Percentiles rank a stretch among this genome's conserved stretches.
These are phyloP conservation scores for Rhabdophis nuchalis DNA, from an alignment of 2,797 vertebrate genomes.

Conservation along the genomic window DNA sequence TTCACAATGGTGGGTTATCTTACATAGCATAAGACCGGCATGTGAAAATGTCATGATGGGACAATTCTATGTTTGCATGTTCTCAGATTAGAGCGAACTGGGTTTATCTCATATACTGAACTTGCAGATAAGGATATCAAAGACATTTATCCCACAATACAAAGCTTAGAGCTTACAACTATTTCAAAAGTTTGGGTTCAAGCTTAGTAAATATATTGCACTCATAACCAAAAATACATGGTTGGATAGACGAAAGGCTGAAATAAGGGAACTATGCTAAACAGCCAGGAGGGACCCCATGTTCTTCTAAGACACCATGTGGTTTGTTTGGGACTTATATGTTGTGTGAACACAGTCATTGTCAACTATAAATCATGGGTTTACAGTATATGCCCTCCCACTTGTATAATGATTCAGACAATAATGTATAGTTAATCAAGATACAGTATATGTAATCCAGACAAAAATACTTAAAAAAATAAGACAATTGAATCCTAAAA, in stretches of 20 bases:
- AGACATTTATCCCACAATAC: background rate
- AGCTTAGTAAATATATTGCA: background rate
- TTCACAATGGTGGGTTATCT: background rate
- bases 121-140: background rate
- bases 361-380: background rate
- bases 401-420: background rate
- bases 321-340: background rate
- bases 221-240: background rate
- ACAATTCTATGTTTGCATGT: background rate
- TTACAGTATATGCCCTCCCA: background rate
- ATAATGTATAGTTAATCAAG: background rate
- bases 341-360: background rate
- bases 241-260: background rate
- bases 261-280: background rate
- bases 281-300: background rate
- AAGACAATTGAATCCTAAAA: no score
- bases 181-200: background rate
- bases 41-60: background rate
- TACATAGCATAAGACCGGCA: constrained; percentile 17
- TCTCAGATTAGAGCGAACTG: background rate
- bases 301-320: background rate
- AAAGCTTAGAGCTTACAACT: background rate
- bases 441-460: background rate
- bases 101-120: background rate
- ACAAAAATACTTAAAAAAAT: background rate